Percentiles rank a stretch among this genome's conserved stretches.
phyloP scores from a whole-genome alignment of 2,113 vertebrate genomes.

The Psilopogon haemacephalus region DNA sequence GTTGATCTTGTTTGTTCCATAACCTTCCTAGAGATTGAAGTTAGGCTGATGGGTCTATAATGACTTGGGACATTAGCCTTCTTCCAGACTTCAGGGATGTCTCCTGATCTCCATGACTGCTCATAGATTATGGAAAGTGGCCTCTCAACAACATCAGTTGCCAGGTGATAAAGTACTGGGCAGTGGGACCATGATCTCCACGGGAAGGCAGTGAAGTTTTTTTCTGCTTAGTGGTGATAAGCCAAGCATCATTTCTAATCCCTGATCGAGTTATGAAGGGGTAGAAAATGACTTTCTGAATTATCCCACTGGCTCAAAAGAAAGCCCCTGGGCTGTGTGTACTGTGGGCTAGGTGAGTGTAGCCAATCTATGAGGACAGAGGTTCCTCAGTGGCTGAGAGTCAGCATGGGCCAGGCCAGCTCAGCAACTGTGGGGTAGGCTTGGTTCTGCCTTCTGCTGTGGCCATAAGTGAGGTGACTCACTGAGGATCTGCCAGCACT shows the following conservation, averaged over 20 bases:
- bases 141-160: not conserved
- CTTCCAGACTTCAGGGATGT: no score
- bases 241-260: accelerated
- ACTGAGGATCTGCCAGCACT: not conserved
- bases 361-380: accelerated
- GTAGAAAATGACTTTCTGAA: not conserved
- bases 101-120: no score
- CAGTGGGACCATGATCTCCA: no score
- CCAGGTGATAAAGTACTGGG: accelerated
- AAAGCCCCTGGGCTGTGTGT: not conserved
- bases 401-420: accelerated
- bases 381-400: not conserved
- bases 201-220: not conserved
- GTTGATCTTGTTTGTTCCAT: no score
- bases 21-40: no score
- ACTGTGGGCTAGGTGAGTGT: not conserved
- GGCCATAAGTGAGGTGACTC: not conserved
- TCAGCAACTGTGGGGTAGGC: not conserved
- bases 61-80: no score
- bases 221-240: not conserved
- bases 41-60: no score
- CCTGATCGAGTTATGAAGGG: not conserved
- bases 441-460: not conserved
- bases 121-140: no score
- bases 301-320: not conserved